Evolutionary conservation across 2,113 vertebrate species (phyloP).

Genomic region (Indicator indicator): DNA sequence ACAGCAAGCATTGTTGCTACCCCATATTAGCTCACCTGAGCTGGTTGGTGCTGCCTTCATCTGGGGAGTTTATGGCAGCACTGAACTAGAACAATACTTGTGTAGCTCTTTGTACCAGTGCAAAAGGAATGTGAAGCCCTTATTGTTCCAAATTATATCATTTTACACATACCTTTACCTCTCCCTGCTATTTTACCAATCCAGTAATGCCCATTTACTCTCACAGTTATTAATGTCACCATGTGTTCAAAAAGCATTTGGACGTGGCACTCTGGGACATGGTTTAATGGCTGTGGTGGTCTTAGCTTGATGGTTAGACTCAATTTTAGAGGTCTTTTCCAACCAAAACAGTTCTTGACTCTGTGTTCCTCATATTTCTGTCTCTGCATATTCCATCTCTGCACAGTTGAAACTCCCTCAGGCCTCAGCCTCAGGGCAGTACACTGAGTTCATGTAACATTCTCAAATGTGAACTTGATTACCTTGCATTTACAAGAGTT

Average conservation of each 20-base stretch:
- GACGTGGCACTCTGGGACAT: too few species aligned
- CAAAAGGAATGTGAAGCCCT: neutral
- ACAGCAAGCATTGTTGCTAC: neutral
- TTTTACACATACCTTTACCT: neutral
- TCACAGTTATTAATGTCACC: neutral
- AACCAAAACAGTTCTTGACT: too few species aligned
- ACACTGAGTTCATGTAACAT: neutral
- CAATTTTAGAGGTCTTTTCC: too few species aligned
- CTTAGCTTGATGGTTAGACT: too few species aligned
- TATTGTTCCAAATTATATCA: neutral
- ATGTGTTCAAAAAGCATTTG: too few species aligned
- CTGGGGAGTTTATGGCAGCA: neutral
- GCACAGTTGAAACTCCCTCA: constrained; percentile 48
- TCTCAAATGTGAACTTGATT: constrained; percentile 15
- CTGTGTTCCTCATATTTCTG: neutral
- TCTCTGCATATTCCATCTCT: neutral
- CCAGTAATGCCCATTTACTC: neutral
- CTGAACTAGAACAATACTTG: neutral
- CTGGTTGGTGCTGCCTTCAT: constrained; percentile 4
- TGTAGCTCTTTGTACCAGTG: neutral
- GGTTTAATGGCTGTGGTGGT: too few species aligned
- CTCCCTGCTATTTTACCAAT: neutral
- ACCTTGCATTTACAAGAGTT: neutral
- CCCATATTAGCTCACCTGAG: neutral
- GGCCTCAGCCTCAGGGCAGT: neutral